Evolutionary conservation across 1,140 invertebrate genomes (phyloP).

Genomic region (Cydia strobilella): DNA sequence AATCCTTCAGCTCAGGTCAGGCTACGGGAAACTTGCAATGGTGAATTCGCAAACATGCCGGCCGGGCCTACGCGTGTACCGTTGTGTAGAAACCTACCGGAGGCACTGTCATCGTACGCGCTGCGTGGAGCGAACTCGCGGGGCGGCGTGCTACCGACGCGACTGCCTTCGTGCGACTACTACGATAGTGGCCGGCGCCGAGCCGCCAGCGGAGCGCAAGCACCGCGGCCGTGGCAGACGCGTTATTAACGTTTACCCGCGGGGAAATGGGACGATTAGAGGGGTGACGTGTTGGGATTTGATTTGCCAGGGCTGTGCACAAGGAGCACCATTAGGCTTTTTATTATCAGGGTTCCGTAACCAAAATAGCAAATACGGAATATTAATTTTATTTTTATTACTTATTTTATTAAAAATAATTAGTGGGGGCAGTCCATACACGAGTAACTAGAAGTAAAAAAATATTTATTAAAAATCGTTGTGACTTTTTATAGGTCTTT

Average conservation of each 20-base stretch:
- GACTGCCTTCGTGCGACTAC: constrained; percentile 68
- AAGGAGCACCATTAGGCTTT: neutral
- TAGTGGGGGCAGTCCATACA: too few species aligned
- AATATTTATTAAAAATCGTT: too few species aligned
- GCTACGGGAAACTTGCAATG: constrained; percentile 51
- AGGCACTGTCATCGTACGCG: constrained; percentile 32
- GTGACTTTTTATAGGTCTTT: too few species aligned
- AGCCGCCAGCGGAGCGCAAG: constrained; percentile 28
- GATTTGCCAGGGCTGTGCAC: constrained; percentile 4
- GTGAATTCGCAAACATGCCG: constrained; percentile 67
- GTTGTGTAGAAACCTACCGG: constrained; percentile 48
- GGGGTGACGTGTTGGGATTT: constrained; percentile 10
- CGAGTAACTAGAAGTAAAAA: too few species aligned
- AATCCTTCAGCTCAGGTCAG: constrained; percentile 64
- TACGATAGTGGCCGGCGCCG: constrained; percentile 36
- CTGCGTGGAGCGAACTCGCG: constrained; percentile 35
- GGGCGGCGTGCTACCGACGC: constrained; percentile 53
- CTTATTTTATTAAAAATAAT: too few species aligned
- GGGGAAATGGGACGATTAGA: constrained; percentile 26
- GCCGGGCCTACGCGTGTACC: constrained; percentile 60
- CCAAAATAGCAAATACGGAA: too few species aligned
- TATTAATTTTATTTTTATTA: too few species aligned
- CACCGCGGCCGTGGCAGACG: constrained; percentile 33
- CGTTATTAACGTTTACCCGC: constrained; percentile 25
- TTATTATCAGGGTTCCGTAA: neutral